Conservation (phyloP, 2,888 invertebrate genomes). For the Molorchus minor region DNA sequence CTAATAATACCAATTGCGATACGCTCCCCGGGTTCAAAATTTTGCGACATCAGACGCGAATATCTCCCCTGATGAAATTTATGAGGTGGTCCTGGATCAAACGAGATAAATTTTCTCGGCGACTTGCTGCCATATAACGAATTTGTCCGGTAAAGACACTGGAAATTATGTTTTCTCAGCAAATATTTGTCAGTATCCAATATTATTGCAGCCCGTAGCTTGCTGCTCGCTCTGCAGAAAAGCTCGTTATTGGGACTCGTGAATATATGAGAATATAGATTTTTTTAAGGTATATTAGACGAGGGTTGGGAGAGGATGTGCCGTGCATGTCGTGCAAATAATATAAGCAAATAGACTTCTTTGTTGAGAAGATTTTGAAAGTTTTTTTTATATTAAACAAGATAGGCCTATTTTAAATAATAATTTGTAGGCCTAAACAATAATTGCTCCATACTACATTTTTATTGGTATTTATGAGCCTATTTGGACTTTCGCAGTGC, state of each 20-base stretch:
- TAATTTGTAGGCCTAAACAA: neutral
- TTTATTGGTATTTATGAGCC: neutral
- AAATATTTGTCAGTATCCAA: slow-evolving; percentile 48
- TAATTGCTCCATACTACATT: neutral
- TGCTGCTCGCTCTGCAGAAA: slow-evolving; percentile 36
- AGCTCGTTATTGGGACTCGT: slow-evolving; percentile 30
- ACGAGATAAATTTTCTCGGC: slow-evolving; percentile 44
- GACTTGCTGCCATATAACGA: slow-evolving; percentile 34
- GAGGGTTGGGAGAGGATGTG: neutral
- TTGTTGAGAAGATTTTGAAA: neutral
- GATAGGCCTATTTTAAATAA: neutral
- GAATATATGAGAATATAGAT: slow-evolving; percentile 15
- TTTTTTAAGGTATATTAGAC: slow-evolving; percentile 1
- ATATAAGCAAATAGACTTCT: neutral
- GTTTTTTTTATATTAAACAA: neutral
- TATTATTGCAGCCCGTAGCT: slow-evolving; percentile 43
- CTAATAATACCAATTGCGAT: too few species aligned
- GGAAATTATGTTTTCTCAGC: slow-evolving; percentile 51
- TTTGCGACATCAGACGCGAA: too few species aligned
- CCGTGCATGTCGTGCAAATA: neutral
- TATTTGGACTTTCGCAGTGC: too few species aligned
- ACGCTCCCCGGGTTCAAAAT: too few species aligned
- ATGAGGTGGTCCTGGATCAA: slow-evolving; percentile 40
- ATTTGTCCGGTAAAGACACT: slow-evolving; percentile 42
- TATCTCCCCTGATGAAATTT: slow-evolving; percentile 34